A percentile compares a stretch with the other conserved stretches of the same genome.
Conservation (phyloP, 2,113 vertebrate genomes). For the Fukomys damarensis region DNA sequence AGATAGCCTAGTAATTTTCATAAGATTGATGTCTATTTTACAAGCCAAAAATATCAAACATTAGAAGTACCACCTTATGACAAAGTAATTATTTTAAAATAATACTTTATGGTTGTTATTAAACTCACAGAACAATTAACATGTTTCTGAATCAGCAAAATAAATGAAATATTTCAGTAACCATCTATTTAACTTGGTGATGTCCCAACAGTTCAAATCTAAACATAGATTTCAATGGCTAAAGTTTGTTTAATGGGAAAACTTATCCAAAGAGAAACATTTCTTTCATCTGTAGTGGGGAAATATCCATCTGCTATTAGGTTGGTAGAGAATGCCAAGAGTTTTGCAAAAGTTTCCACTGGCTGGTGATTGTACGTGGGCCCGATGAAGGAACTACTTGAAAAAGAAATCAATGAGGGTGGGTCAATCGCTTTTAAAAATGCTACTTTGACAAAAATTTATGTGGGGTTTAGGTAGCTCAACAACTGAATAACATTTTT, state of each 20-base stretch:
- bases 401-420: background rate
- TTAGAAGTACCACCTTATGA: conserved; percentile 60
- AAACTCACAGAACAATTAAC: conserved; percentile 67
- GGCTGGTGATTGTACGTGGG: background rate
- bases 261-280: conserved; percentile 74
- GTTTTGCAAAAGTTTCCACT: conserved; percentile 75
- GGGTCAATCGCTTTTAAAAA: conserved; percentile 61
- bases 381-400: conserved; percentile 57
- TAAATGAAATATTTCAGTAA: conserved; percentile 63
- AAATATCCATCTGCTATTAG: conserved; percentile 67
- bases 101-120: conserved; percentile 63
- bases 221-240: conserved; percentile 73
- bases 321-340: conserved; percentile 54
- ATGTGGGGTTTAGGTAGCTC: background rate
- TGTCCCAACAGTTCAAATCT: conserved; percentile 59
- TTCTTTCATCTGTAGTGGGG: conserved; percentile 67
- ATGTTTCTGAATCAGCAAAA: conserved; percentile 74
- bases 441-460: conserved; percentile 55
- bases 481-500: conserved; percentile 35
- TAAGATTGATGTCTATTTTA: conserved; percentile 26
- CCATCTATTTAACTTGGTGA: conserved; percentile 71
- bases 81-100: conserved; percentile 70
- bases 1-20: conserved; percentile 51
- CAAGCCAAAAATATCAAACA: conserved; percentile 65
- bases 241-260: conserved; percentile 72